Evolutionary conservation across 1,140 invertebrate species (phyloP).

Genomic region (Hestina assimilis): DNA sequence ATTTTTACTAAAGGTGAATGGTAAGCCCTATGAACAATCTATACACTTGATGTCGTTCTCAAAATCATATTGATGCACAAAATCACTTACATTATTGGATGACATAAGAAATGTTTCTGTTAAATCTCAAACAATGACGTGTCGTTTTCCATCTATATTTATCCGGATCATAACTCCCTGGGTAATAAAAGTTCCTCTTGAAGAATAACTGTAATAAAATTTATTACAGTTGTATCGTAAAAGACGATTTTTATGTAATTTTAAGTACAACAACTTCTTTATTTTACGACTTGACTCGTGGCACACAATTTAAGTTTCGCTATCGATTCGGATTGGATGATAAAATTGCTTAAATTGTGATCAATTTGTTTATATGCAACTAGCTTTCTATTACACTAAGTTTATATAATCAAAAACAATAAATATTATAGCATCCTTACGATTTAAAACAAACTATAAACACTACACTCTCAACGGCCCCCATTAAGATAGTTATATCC

Average conservation of each 20-base stretch:
- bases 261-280: slow-evolving; percentile 46
- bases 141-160: slow-evolving; percentile 32
- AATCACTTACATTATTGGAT: too few relatives aligned
- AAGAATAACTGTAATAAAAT: slow-evolving; percentile 48
- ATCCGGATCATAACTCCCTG: slow-evolving; percentile 40
- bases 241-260: slow-evolving; percentile 51
- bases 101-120: neutral
- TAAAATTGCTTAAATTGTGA: neutral
- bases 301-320: slow-evolving; percentile 32
- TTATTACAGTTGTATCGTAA: slow-evolving; percentile 54
- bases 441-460: too few relatives aligned
- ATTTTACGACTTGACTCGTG: slow-evolving; percentile 38
- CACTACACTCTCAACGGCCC: too few relatives aligned
- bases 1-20: too few relatives aligned
- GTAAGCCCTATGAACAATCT: too few relatives aligned
- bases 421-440: too few relatives aligned
- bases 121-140: slow-evolving; percentile 11
- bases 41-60: too few relatives aligned
- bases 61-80: too few relatives aligned
- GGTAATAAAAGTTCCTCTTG: slow-evolving; percentile 41
- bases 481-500: too few relatives aligned
- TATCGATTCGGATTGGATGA: slow-evolving; percentile 21
- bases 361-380: neutral
- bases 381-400: neutral
- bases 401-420: too few relatives aligned